These are phyloP conservation scores for Porites evermanni DNA, from an alignment of 92 coral and sea anemone species.

Conservation along the genomic window DNA sequence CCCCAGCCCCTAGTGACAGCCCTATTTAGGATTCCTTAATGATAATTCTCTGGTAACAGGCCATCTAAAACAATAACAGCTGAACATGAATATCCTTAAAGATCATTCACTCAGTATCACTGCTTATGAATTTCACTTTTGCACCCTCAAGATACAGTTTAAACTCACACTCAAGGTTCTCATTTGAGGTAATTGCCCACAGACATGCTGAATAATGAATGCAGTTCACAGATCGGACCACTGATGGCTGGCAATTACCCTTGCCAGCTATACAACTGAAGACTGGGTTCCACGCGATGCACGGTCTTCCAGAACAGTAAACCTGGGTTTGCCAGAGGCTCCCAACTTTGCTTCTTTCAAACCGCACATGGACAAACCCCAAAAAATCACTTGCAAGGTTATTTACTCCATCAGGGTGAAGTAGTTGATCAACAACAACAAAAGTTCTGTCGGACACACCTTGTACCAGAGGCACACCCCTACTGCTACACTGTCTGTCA, in stretches of 20 bases:
- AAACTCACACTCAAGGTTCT: conserved; percentile 47
- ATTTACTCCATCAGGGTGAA: conserved; percentile 62
- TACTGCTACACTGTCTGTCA: conserved; percentile 54
- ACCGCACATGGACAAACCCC: conserved; percentile 92
- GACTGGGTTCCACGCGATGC: conserved; percentile 90
- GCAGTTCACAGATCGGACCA: conserved; percentile 74
- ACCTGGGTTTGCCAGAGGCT: conserved; percentile 79
- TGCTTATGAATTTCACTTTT: background rate
- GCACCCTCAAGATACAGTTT: conserved; percentile 25
- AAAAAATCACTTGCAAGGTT: conserved; percentile 54
- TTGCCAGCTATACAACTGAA: conserved; percentile 56
- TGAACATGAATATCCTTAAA: background rate
- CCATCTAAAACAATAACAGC: background rate
- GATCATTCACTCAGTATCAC: background rate
- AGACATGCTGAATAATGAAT: conserved; percentile 88
- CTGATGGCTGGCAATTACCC: conserved; percentile 33
- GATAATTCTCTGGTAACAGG: background rate
- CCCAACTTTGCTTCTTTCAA: conserved; percentile 82
- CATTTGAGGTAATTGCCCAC: conserved; percentile 95
- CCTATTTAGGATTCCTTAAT: too few relatives aligned
- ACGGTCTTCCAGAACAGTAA: conserved; percentile 90
- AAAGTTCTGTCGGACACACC: conserved; percentile 78
- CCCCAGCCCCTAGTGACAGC: too few relatives aligned
- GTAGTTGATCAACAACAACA: conserved; percentile 80
- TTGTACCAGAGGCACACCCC: conserved; percentile 85